Evolutionary conservation across 2,888 invertebrate genomes (phyloP).

Genomic region (Noctua janthe): DNA sequence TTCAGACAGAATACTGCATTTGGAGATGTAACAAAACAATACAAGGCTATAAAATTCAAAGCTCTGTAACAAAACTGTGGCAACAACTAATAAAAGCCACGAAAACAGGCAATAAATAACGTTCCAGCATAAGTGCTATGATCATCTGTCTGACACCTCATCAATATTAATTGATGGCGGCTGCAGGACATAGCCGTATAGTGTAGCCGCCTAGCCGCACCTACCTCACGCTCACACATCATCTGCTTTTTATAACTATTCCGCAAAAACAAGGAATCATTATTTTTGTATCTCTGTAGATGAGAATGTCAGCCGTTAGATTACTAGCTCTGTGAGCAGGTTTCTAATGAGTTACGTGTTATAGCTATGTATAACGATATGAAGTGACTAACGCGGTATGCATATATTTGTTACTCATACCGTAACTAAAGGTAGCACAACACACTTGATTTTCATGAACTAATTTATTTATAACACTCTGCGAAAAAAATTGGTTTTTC

Average conservation of each 20-base stretch:
- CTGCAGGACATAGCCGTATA: constrained; percentile 10
- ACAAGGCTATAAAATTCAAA: constrained; percentile 3
- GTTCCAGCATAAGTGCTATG: constrained; percentile 22
- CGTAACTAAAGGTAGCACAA: constrained; percentile 13
- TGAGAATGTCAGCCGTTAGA: constrained; percentile 43
- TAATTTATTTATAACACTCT: constrained; percentile 20
- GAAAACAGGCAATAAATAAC: constrained; percentile 43
- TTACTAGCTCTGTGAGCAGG: constrained; percentile 34
- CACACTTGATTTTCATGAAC: constrained; percentile 27
- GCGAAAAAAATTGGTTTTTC: neutral
- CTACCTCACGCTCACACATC: constrained; percentile 35
- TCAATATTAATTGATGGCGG: constrained; percentile 52
- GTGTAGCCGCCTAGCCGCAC: constrained; percentile 21
- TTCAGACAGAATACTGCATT: neutral
- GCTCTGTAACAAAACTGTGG: constrained; percentile 17
- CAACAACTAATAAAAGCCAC: constrained; percentile 34
- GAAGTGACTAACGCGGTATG: constrained; percentile 46
- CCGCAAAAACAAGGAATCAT: constrained; percentile 45
- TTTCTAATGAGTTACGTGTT: constrained; percentile 37
- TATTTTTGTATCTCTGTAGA: constrained; percentile 37
- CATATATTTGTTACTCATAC: constrained; percentile 42
- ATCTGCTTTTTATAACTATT: constrained; percentile 45
- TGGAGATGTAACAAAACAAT: neutral
- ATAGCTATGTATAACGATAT: constrained; percentile 18
- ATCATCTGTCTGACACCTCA: constrained; percentile 36